A percentile compares a stretch with the other conserved stretches of the same genome.
Conservation (phyloP, 1,140 invertebrate genomes). For the Zophobas atratus region DNA sequence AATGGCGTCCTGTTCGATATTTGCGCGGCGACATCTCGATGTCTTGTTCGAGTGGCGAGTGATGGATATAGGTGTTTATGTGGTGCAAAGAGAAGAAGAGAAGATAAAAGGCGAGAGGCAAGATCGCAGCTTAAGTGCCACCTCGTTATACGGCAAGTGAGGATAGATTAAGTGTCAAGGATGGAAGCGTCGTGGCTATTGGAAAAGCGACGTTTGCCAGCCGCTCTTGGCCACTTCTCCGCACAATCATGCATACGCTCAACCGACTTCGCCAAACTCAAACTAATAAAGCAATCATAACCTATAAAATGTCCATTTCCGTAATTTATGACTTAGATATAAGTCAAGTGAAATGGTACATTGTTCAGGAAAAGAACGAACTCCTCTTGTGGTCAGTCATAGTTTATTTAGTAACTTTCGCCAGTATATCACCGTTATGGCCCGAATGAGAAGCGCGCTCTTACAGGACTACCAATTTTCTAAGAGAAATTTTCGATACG, state of each 20-base stretch:
- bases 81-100: conserved; percentile 13
- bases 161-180: conserved; percentile 31
- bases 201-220: conserved; percentile 24
- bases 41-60: background rate
- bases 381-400: conserved; percentile 33
- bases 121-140: conserved; percentile 30
- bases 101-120: conserved; percentile 21
- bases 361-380: conserved; percentile 13
- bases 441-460: conserved; percentile 2
- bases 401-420: conserved; percentile 41
- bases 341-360: conserved; percentile 32
- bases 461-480: conserved; percentile 8
- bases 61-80: conserved; percentile 31
- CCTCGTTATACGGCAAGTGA: conserved; percentile 29
- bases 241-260: conserved; percentile 21
- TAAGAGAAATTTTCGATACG: conserved; percentile 35
- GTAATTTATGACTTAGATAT: conserved; percentile 22
- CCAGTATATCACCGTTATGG: conserved; percentile 32
- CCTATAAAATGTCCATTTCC: conserved; percentile 28
- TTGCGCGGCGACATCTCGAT: conserved; percentile 30
- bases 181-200: conserved; percentile 19
- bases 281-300: conserved; percentile 43
- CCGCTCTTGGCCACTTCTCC: conserved; percentile 24
- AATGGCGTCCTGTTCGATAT: conserved; percentile 44
- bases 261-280: conserved; percentile 9